Evolutionary conservation across 2,797 vertebrate genomes (phyloP), one percentile per base, ranked within the genome.

Genomic region (Picus viridis): DNA sequence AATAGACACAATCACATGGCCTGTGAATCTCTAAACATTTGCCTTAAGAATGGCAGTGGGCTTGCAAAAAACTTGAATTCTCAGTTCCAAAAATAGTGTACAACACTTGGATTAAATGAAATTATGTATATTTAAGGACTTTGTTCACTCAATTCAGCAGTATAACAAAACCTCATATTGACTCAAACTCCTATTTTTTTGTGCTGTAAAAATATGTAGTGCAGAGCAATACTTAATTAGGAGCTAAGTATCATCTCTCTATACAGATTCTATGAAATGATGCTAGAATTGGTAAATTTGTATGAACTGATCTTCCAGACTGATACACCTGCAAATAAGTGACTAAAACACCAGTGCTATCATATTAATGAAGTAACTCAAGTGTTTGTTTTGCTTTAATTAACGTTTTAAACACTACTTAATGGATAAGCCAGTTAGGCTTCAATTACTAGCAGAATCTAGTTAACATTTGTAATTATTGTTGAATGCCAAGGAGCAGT

Each of bases 71-170:
- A 68, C 26, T 12, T 58, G 16, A 14, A 2, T 64, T 91, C 91
- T 79, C 17, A 2, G 0, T 41, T 23, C 13, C 1, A 26, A 29
- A 83, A 72, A 12, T 49, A 29, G 1, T 4, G 4, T 61, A 5
- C 9, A 2, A 0, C 45, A 3, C 23, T 10, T 19, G 24, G 16
- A 53, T 34, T 75, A 68, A 58, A 29, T 67, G 5, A 53, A 29
- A n/a, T 72, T 17, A 6, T 1, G 0, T 20, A 0, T 32, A 24
- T 47, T 47, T 76, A 62, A 77, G 26, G 16, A 26, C 12, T 43
- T 77, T 3, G 8, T 9, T 11, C 2, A 6, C 7, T 2, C 1
- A 24, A 7, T 4, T n/a, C 56, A 27, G 9, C 54, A 19, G 6
- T 80, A 27, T 43, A 47, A 30, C 36, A 81, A 75, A 61, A 11